A percentile compares a stretch with the other conserved stretches of the same genome.
phyloP scores from a whole-genome alignment of 2,113 vertebrate species.

The Protomyctophum bolini region DNA sequence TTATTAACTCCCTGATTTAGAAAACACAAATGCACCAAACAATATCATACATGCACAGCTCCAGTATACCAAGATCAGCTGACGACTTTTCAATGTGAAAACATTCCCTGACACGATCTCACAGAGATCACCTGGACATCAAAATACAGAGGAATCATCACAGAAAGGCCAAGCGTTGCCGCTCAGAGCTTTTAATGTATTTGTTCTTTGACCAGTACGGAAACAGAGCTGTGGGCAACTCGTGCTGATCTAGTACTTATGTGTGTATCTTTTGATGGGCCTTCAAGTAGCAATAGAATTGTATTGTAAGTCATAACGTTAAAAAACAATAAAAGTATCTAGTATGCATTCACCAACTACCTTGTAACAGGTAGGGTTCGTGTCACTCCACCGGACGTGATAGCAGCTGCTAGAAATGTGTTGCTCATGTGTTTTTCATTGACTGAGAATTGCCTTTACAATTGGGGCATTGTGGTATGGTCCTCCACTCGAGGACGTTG shows the following conservation, averaged over 20 bases:
- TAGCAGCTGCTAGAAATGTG: constrained; percentile 52
- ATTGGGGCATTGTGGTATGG: constrained; percentile 45
- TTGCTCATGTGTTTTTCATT: constrained; percentile 60
- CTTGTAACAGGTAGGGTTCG: constrained; percentile 64
- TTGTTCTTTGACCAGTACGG: constrained; percentile 2
- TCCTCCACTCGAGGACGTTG: constrained; percentile 30
- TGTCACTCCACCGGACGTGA: constrained; percentile 49
- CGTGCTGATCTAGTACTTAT: neutral
- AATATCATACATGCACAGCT: constrained; percentile 77
- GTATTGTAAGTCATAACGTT: constrained; percentile 47
- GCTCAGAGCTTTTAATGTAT: constrained; percentile 38
- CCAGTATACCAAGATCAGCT: constrained; percentile 74
- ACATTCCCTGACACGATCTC: constrained; percentile 70
- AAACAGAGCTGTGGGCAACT: constrained; percentile 31
- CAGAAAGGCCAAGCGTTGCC: constrained; percentile 74
- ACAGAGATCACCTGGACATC: constrained; percentile 72
- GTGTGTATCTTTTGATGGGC: constrained; percentile 13
- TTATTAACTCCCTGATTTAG: constrained; percentile 75
- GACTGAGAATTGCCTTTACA: constrained; percentile 53
- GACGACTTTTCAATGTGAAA: constrained; percentile 80
- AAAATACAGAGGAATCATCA: constrained; percentile 62
- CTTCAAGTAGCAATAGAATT: constrained; percentile 34
- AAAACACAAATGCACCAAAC: constrained; percentile 80
- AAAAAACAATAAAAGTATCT: constrained; percentile 53
- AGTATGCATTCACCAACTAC: constrained; percentile 46